Conservation (phyloP, 2,113 vertebrate genomes). For the Sebastes fasciatus region DNA sequence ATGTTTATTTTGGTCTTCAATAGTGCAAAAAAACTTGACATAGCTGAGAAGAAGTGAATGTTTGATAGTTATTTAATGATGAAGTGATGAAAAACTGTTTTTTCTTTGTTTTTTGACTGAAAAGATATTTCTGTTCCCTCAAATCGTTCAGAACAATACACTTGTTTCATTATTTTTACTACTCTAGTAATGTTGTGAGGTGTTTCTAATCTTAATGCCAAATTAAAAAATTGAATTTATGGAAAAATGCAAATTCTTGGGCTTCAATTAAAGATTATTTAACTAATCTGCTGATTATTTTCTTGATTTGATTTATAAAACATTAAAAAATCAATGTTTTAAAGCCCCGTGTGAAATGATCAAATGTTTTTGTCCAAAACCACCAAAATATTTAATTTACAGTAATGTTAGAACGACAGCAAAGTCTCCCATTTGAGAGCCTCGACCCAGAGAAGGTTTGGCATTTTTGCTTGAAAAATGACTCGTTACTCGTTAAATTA, state of each 20-base stretch:
- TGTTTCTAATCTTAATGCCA: background rate
- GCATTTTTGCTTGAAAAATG: too few relatives aligned
- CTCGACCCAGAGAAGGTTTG: background rate
- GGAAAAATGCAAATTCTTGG: background rate
- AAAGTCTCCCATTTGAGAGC: background rate
- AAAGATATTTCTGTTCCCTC: background rate
- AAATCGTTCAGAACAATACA: background rate
- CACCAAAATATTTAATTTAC: background rate
- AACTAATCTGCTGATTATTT: background rate
- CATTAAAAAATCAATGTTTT: too few relatives aligned
- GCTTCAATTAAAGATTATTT: background rate
- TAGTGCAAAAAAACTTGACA: background rate
- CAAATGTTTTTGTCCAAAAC: background rate
- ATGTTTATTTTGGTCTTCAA: background rate
- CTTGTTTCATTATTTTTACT: background rate
- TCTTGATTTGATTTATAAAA: background rate
- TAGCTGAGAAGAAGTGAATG: background rate
- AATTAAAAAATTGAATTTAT: background rate
- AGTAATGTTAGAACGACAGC: background rate
- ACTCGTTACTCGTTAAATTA: too few relatives aligned
- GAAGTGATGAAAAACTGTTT: too few relatives aligned
- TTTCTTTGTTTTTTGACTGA: background rate
- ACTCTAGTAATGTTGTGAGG: background rate
- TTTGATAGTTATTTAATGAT: background rate
- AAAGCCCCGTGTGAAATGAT: background rate